These are phyloP conservation scores for Aspiorhynchus laticeps DNA, from an alignment of 2,113 vertebrate genomes.

Conservation along the genomic window DNA sequence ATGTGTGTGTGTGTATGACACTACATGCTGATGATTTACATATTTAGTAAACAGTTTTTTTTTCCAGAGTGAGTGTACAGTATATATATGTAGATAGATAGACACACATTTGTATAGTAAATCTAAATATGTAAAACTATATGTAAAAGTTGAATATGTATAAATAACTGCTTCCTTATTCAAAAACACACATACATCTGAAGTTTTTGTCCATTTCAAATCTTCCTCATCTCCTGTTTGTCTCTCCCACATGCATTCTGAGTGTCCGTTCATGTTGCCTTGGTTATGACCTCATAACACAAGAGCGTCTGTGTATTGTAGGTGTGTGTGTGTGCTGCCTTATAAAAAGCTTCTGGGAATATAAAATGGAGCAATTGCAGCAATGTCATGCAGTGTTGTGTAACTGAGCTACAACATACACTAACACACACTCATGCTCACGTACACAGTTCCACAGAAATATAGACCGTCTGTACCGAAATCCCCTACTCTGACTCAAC, in stretches of 20 bases:
- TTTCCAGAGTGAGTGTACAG: no score
- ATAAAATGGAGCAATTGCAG: conserved; percentile 32
- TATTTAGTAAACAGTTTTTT: no score
- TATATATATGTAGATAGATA: no score
- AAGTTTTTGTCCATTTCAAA: conserved; percentile 57
- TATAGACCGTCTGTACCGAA: conserved; percentile 42
- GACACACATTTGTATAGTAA: no score
- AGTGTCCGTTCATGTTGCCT: conserved; percentile 24
- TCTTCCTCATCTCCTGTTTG: not conserved
- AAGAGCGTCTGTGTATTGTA: not conserved
- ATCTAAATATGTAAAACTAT: no score
- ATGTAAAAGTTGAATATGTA: no score
- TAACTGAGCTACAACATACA: not conserved
- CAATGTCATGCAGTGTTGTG: conserved; percentile 28
- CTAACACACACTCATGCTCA: not conserved
- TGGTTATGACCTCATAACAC: conserved; percentile 8
- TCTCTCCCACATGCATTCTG: conserved; percentile 6
- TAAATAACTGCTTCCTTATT: no score
- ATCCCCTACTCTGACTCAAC: conserved; percentile 50
- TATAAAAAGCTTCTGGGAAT: conserved; percentile 29
- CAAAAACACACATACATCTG: no score
- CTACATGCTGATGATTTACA: no score
- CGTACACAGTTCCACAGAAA: conserved; percentile 33
- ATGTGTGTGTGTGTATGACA: no score
- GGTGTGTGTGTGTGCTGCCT: not conserved